Base-by-base conservation (phyloP, 2,113 vertebrate genomes). In the Apaloderma vittatum region DNA sequence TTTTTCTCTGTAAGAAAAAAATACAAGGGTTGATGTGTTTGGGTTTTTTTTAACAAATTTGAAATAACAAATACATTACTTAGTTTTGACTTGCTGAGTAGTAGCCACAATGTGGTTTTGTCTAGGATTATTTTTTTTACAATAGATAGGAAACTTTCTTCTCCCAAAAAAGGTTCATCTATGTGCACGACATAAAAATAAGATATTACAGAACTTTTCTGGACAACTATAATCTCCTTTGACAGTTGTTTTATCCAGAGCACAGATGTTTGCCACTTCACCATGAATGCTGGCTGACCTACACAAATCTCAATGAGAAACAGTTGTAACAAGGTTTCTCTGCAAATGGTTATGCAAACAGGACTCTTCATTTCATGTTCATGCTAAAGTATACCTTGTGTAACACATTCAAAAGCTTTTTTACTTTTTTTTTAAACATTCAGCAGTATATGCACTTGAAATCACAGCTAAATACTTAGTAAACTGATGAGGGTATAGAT, bases 241-340 rank as follows among this genome's bases (percentile, higher is more conserved):
- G 30, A 66, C 9, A 57, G 58, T 77, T 86, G n/a, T 88, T 95
- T 91, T 94, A 73, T 90, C 81, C 86, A 83, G 77, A 87, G 91
- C 52, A 81, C 93, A 96, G 90, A 96, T 95, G 82, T 97, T 96
- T 97, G 85, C 79, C 77, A 96, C 85, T 67, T 93, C 76, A 87
- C 62, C 34, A 55, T 79, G 88, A 91, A 94, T 32, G 58, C 46
- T 93, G 70, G 87, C 89, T 96, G 90, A 91, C 88, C 89, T 85
- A 76, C 57, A 63, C 27, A 48, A 61, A 78, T 74, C 48, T 55
- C 83, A 87, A 79, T 82, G 65, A 77, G 63, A 91, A 95, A 34
- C 63, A 43, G 40, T 40, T 93, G 36, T 29, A 73, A 74, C 20
- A 14, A 75, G 80, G 16, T 27, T 55, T 40, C n/a, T 76, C 94